Conservation (phyloP, 2,888 invertebrate species). For the Sinhomidia bicolor region DNA sequence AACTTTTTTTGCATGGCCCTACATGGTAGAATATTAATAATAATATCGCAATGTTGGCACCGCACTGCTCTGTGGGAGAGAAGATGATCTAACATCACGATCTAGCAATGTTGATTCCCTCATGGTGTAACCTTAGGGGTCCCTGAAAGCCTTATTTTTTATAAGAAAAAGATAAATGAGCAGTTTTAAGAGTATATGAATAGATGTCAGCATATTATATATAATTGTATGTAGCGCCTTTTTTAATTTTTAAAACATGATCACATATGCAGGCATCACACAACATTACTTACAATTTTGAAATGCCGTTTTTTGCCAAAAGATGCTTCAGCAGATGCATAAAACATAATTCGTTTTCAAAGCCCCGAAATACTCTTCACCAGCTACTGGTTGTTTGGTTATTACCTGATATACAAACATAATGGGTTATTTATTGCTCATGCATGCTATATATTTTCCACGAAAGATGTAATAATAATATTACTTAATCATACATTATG, state of each 20-base stretch:
- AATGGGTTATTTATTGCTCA: conserved; percentile 25
- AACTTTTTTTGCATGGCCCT: background rate
- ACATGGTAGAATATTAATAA: conserved; percentile 25
- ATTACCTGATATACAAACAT: background rate
- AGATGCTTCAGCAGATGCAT: background rate
- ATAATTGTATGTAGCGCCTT: too few species aligned
- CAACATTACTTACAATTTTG: background rate
- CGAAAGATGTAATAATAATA: background rate
- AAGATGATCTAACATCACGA: conserved; percentile 52
- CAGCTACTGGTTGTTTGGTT: conserved; percentile 15
- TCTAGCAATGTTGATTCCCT: conserved; percentile 20
- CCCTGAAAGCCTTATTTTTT: background rate
- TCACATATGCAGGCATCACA: background rate
- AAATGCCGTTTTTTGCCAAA: background rate
- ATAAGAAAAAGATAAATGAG: conserved; percentile 8
- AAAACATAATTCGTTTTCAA: background rate
- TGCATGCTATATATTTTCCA: background rate
- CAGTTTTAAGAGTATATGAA: background rate
- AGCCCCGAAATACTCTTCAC: background rate
- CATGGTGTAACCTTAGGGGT: conserved; percentile 41
- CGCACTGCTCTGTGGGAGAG: background rate
- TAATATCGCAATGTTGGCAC: background rate
- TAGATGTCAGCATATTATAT: background rate
- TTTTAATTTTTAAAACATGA: too few species aligned
- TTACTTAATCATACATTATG: background rate